Base-by-base conservation (phyloP, 2,797 vertebrate genomes). In the Bothrops alternatus region DNA sequence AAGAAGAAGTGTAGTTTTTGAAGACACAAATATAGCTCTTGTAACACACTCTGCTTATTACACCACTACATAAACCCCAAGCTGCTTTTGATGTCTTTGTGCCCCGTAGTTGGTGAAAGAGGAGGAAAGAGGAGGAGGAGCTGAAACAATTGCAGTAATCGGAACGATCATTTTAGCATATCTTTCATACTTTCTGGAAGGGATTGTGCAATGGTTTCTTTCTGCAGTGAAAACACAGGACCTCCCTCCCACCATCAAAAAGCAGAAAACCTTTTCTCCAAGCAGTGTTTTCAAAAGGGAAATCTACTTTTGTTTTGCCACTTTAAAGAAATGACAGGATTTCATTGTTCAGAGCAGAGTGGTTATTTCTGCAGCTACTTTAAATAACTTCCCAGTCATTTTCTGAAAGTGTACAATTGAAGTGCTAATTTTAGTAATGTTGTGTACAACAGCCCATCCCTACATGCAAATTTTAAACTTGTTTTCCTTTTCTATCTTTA, bases 121-220 rank as follows among this genome's bases (percentile, higher is more conserved):
- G 53, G 86, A 63, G 95, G 93, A 93, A 95, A 95, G 95, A 96
- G 95, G 94, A 96, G 97, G 97, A 97, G 97, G 95, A 97, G 96
- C 95, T 95, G 95, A 94, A 94, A 91, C 95, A 97, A 93, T 98
- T 87, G 97, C 97, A 97, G 95, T 55, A 85, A 85, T 3, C 90
- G 60, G 92, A 93, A 94, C 96, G 95, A 96, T 97, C 96, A 96
- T 94, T 97, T 97, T 96, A 96, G 96, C 95, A 94, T 91, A 89
- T 95, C 94, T 93, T 92, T 94, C 60, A 95, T 93, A 96, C 95
- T 97, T 98, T 96, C 97, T 97, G 97, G 96, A 97, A 97, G 42
- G 94, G 91, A 93, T 97, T 97, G 96, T 96, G 97, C 97, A 97
- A 97, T 91, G 90, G 53, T 93, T 93, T 12, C 94, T 86, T 86